phyloP scores from a whole-genome alignment of 2,888 invertebrate genomes.

The Archips xylosteana region DNA sequence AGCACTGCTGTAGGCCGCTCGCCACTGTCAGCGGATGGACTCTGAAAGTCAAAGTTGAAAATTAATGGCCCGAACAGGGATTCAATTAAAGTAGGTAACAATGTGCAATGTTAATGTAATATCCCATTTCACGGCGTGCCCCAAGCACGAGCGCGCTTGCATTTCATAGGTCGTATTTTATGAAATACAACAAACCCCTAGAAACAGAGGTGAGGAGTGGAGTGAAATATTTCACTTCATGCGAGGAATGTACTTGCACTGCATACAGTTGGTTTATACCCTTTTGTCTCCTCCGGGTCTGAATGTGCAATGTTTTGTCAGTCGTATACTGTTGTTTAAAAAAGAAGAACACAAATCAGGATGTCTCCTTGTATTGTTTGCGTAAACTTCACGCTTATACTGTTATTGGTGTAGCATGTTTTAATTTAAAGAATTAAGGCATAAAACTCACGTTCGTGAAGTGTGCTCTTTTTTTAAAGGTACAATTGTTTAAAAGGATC shows the following conservation, averaged over 20 bases:
- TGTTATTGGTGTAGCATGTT: background rate
- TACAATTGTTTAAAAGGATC: too few relatives aligned
- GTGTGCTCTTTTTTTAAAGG: too few relatives aligned
- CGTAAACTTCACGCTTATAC: background rate
- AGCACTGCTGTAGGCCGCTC: conserved; percentile 45
- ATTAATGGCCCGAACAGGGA: conserved; percentile 20
- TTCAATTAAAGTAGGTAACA: conserved; percentile 19
- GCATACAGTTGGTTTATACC: background rate
- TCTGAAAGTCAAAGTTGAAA: conserved; percentile 12
- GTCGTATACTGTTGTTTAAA: background rate
- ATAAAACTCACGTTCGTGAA: too few relatives aligned
- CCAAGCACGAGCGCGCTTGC: background rate
- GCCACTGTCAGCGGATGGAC: conserved; percentile 34
- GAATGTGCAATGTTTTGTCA: background rate
- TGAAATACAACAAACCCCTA: conserved; percentile 3
- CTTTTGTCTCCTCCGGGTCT: background rate
- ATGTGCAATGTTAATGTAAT: conserved; percentile 10
- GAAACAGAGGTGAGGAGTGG: background rate
- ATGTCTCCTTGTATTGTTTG: background rate
- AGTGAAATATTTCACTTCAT: conserved; percentile 14
- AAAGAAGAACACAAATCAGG: background rate
- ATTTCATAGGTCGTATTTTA: conserved; percentile 6
- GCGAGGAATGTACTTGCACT: conserved; percentile 1
- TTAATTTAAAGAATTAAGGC: too few relatives aligned
- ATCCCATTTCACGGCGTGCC: background rate